These are phyloP conservation scores for Caretta caretta DNA, from an alignment of 2,113 vertebrate genomes.

Conservation along the genomic window DNA sequence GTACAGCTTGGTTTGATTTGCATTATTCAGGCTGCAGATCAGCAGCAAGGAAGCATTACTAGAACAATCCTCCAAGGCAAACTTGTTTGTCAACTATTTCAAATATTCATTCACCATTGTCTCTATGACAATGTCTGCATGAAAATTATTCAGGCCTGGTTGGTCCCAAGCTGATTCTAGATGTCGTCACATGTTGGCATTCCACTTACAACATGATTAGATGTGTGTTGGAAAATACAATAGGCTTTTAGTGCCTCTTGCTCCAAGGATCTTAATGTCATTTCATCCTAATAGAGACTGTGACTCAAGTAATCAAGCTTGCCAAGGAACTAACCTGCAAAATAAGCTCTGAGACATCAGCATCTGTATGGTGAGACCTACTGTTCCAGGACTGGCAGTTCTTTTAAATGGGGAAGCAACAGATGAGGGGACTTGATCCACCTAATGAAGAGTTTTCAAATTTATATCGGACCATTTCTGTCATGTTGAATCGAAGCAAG, in stretches of 20 bases:
- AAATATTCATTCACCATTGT: not conserved
- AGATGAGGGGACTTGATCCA: not conserved
- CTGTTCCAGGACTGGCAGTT: not conserved
- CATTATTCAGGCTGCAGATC: not conserved
- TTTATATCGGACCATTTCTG: not conserved
- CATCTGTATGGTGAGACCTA: not conserved
- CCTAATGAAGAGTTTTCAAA: not conserved
- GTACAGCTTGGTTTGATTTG: not conserved
- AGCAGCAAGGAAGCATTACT: not conserved
- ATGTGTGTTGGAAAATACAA: not conserved
- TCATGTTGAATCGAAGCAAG: not conserved
- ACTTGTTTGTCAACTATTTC: not conserved
- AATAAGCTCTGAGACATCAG: not conserved
- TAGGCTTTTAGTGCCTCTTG: not conserved
- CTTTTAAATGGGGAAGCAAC: fast-evolving
- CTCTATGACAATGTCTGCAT: not conserved
- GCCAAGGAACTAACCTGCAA: not conserved
- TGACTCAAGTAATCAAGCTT: fast-evolving
- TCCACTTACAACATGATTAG: not conserved
- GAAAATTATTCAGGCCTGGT: not conserved
- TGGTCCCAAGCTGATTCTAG: not conserved
- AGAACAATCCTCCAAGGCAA: fast-evolving
- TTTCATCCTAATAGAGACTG: fast-evolving
- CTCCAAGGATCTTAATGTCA: not conserved
- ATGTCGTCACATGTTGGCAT: not conserved